Percentiles rank a stretch among this genome's conserved stretches.
These are phyloP conservation scores for Podarcis cretensis DNA, from an alignment of 2,113 vertebrate genomes.

Conservation along the genomic window DNA sequence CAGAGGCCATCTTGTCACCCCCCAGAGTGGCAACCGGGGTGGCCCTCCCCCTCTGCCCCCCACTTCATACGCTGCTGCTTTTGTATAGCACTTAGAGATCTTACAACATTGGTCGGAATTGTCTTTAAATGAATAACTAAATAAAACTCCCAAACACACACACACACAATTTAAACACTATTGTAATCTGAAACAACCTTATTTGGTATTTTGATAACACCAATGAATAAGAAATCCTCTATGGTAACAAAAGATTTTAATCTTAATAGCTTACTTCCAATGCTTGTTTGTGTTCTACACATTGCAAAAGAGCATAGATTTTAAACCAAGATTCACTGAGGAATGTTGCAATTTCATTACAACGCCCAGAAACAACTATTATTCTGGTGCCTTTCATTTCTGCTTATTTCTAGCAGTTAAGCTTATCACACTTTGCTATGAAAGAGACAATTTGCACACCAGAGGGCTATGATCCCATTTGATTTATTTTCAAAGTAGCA, in stretches of 20 bases:
- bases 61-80: no score
- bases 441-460: not conserved
- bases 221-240: constrained; percentile 43
- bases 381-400: constrained; percentile 39
- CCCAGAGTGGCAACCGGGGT: no score
- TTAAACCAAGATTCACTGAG: constrained; percentile 38
- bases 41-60: no score
- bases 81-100: no score
- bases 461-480: not conserved
- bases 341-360: constrained; percentile 49
- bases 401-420: not conserved
- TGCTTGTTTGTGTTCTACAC: constrained; percentile 51
- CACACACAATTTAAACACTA: not conserved
- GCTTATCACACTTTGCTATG: not conserved
- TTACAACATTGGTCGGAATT: no score
- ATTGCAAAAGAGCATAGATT: constrained; percentile 50
- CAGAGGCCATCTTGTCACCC: no score
- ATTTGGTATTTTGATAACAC: constrained; percentile 40
- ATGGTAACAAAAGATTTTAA: constrained; percentile 37
- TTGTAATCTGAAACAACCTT: constrained; percentile 11
- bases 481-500: not conserved
- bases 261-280: constrained; percentile 52
- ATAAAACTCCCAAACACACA: no score
- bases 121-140: no score
- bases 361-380: constrained; percentile 36